Evolutionary conservation across 1,140 invertebrate genomes (phyloP).

Genomic region (Samia ricini): DNA sequence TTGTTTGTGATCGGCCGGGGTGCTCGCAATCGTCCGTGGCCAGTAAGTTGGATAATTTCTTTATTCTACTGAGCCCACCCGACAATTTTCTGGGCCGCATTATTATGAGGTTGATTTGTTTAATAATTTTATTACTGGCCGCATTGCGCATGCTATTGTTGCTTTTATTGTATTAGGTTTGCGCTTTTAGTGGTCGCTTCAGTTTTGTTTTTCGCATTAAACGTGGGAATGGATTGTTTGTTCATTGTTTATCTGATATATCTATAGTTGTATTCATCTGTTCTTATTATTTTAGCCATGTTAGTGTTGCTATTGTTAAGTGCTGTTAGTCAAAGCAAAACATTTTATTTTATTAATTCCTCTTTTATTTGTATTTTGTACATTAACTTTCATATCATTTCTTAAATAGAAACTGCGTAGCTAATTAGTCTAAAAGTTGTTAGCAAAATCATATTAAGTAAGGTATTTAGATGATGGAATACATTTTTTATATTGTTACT

Average conservation of each 20-base stretch:
- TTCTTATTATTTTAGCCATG: background rate
- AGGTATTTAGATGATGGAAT: too few species aligned
- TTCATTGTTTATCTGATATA: constrained; percentile 21
- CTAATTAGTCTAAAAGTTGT: too few species aligned
- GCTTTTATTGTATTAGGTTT: constrained; percentile 44
- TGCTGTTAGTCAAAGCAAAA: too few species aligned
- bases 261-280: background rate
- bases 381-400: too few species aligned
- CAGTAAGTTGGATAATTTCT: constrained; percentile 75
- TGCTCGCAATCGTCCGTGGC: constrained; percentile 55
- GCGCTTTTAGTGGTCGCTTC: constrained; percentile 29
- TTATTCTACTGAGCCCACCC: constrained; percentile 65
- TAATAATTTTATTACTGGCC: constrained; percentile 74
- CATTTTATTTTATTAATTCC: too few species aligned
- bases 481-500: too few species aligned
- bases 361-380: too few species aligned
- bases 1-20: constrained; percentile 59
- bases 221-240: constrained; percentile 28
- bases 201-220: constrained; percentile 24
- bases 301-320: background rate
- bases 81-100: constrained; percentile 70
- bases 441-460: too few species aligned
- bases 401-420: too few species aligned
- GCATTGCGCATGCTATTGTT: constrained; percentile 52
- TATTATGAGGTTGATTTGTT: constrained; percentile 74